These are phyloP conservation scores for Styela clava DNA, from an alignment of 23 tunicate genomes.

Conservation along the genomic window DNA sequence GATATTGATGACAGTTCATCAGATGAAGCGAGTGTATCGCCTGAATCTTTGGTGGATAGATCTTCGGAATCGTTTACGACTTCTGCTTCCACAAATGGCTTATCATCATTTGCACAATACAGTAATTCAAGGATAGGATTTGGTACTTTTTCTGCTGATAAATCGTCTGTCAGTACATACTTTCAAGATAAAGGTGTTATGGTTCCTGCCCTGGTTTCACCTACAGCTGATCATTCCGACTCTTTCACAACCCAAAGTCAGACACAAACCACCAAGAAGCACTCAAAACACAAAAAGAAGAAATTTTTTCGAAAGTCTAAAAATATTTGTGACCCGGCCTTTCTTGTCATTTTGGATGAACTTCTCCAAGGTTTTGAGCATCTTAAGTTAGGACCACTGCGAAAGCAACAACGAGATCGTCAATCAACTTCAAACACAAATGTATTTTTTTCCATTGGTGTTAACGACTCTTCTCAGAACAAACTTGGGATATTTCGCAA, in stretches of 20 bases:
- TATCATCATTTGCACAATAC: slow-evolving; percentile 11
- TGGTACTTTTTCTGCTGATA: slow-evolving; percentile 12
- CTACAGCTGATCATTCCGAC: not conserved
- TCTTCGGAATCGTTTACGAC: slow-evolving; percentile 3
- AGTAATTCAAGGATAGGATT: slow-evolving; percentile 23
- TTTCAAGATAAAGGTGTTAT: not conserved
- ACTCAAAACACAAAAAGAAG: slow-evolving; percentile 69
- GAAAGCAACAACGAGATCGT: not conserved
- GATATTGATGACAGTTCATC: slow-evolving; percentile 69
- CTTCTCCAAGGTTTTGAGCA: not conserved
- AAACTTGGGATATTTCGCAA: no score
- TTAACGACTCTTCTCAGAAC: not conserved
- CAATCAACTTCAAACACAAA: not conserved
- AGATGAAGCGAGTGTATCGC: slow-evolving; percentile 31
- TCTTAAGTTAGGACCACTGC: not conserved
- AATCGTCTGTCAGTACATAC: not conserved
- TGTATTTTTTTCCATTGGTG: slow-evolving; percentile 5
- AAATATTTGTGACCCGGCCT: slow-evolving; percentile 65
- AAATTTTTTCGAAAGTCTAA: slow-evolving; percentile 51
- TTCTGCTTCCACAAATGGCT: not conserved
- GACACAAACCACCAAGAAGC: slow-evolving; percentile 39
- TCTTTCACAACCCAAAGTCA: not conserved
- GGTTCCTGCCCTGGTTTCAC: not conserved
- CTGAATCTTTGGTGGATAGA: not conserved
- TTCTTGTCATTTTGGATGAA: slow-evolving; percentile 46